These are phyloP conservation scores for Acipenser oxyrinchus DNA, from an alignment of 2,797 vertebrate species.

Conservation along the genomic window DNA sequence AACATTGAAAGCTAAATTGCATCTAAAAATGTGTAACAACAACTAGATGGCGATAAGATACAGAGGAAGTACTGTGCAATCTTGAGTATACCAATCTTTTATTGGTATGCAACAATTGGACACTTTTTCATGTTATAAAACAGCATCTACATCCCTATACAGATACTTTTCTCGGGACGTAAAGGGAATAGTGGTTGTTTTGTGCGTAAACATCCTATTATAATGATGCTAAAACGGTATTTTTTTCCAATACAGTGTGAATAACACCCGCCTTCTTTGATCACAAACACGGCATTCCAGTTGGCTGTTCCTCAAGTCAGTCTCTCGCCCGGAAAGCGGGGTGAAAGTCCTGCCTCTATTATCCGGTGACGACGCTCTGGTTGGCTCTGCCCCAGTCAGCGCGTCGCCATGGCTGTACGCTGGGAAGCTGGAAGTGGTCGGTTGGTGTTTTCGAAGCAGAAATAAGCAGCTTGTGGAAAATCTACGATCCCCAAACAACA, in stretches of 20 bases:
- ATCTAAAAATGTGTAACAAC: background rate
- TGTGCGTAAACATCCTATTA: background rate
- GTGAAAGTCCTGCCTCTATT: constrained; percentile 10
- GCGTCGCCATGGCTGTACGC: constrained; percentile 25
- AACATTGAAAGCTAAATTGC: background rate
- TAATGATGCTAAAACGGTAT: background rate
- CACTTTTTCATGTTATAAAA: too few species aligned
- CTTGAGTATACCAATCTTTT: background rate
- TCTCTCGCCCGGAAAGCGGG: constrained; percentile 12
- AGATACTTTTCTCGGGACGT: background rate
- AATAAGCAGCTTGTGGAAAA: background rate
- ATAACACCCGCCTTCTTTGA: background rate
- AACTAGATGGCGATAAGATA: background rate
- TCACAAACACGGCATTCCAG: background rate
- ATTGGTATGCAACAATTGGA: too few species aligned
- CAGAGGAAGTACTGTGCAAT: background rate
- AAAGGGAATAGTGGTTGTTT: background rate
- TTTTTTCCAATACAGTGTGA: background rate
- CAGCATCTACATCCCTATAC: background rate
- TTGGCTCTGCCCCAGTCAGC: constrained; percentile 15
- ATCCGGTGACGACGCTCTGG: background rate
- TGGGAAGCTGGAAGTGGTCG: constrained; percentile 26
- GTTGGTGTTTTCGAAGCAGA: background rate
- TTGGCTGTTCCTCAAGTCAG: background rate
- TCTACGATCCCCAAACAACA: background rate